Conservation (phyloP, 2,113 vertebrate genomes). For the Bufo bufo region DNA sequence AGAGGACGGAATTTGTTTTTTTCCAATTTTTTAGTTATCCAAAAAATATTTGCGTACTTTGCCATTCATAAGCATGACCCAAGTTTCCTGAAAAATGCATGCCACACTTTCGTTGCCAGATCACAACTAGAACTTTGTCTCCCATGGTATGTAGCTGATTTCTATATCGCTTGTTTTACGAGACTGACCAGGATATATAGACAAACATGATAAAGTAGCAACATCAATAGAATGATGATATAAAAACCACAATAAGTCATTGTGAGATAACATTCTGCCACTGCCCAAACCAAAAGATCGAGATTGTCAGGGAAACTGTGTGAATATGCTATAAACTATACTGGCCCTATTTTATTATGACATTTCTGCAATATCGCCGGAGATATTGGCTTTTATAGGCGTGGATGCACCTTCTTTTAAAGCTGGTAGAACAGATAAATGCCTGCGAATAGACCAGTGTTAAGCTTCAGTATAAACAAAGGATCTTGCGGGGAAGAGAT, state of each 20-base stretch:
- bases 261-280: not conserved
- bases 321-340: slow-evolving; percentile 27
- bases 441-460: slow-evolving; percentile 33
- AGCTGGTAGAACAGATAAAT: slow-evolving; percentile 15
- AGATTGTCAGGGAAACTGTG: slow-evolving; percentile 7
- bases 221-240: slow-evolving; percentile 1
- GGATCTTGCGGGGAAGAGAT: slow-evolving; percentile 4
- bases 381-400: slow-evolving; percentile 24
- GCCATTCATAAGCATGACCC: too few species aligned
- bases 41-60: too few species aligned
- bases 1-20: too few species aligned
- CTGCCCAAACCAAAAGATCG: slow-evolving; percentile 20
- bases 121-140: not conserved
- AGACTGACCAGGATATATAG: not conserved
- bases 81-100: too few species aligned
- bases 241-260: slow-evolving; percentile 12
- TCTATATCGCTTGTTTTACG: not conserved
- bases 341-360: slow-evolving; percentile 10
- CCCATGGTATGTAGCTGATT: too few species aligned
- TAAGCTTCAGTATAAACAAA: slow-evolving; percentile 19
- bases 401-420: not conserved
- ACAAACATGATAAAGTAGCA: slow-evolving; percentile 10
- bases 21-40: too few species aligned
- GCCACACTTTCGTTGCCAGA: not conserved
- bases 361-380: slow-evolving; percentile 17